Conservation (phyloP, 2,888 invertebrate genomes). For the Sphinx pinastri region DNA sequence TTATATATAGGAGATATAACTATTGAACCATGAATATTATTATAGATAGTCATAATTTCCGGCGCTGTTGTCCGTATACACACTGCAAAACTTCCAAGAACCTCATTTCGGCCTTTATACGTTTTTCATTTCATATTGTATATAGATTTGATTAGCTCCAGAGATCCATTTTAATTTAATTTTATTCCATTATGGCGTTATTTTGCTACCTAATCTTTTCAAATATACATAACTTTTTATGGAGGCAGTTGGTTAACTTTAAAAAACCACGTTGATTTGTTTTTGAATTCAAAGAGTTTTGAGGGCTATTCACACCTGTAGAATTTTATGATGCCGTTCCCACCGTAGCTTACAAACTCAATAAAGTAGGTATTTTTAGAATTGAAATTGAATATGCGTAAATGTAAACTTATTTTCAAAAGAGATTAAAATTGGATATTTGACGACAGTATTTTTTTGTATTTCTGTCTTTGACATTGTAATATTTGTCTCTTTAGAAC, state of each 20-base stretch:
- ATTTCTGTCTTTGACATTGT: too few species aligned
- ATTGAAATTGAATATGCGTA: not conserved
- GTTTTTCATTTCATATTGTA: constrained; percentile 3
- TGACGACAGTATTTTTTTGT: too few species aligned
- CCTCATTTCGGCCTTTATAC: constrained; percentile 3
- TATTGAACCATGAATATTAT: not conserved
- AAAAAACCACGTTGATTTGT: not conserved
- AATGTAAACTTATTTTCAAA: not conserved
- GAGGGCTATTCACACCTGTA: not conserved
- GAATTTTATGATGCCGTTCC: constrained; percentile 1
- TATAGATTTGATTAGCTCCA: not conserved
- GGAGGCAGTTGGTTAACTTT: not conserved
- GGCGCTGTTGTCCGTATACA: not conserved
- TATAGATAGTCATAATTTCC: constrained; percentile 2
- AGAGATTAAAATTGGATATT: too few species aligned
- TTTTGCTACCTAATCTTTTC: not conserved
- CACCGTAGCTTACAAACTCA: not conserved
- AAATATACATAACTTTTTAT: not conserved
- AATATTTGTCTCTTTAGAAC: too few species aligned
- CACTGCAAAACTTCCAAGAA: not conserved
- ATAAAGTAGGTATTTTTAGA: not conserved
- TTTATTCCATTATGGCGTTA: not conserved
- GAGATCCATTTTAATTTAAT: not conserved
- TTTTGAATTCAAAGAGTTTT: constrained; percentile 4
- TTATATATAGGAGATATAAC: not conserved